These are phyloP conservation scores for Chrysina gloriosa DNA, from an alignment of 2,888 invertebrate species.

Conservation along the genomic window DNA sequence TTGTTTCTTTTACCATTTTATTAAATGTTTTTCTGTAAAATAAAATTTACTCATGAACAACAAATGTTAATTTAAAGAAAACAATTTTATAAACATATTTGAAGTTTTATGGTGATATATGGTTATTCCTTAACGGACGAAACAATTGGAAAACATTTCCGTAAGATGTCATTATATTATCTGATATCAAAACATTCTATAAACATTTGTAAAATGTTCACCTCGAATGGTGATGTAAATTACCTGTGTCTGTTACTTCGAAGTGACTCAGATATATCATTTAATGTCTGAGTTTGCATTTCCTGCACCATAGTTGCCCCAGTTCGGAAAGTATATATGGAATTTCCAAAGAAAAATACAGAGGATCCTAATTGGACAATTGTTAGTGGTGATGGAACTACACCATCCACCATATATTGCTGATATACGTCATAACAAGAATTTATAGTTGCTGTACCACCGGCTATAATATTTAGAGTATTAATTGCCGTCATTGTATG, in stretches of 20 bases:
- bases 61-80: too few relatives aligned
- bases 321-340: conserved; percentile 47
- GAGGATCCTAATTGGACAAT: conserved; percentile 48
- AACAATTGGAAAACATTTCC: conserved; percentile 16
- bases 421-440: conserved; percentile 43
- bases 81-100: too few relatives aligned
- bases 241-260: conserved; percentile 68
- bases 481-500: conserved; percentile 43
- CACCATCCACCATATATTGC: conserved; percentile 33
- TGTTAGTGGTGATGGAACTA: conserved; percentile 45
- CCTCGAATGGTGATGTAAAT: too few relatives aligned
- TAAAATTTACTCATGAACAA: too few relatives aligned
- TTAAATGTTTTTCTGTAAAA: conserved; percentile 70
- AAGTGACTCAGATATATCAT: conserved; percentile 67
- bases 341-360: conserved; percentile 50
- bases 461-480: conserved; percentile 41
- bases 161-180: too few relatives aligned
- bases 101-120: too few relatives aligned
- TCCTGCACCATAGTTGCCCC: conserved; percentile 62
- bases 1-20: conserved; percentile 69
- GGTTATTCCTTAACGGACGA: too few relatives aligned
- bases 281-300: conserved; percentile 67
- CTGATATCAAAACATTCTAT: too few relatives aligned
- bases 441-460: conserved; percentile 46
- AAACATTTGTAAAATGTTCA: conserved; percentile 10